These are phyloP conservation scores for Tryphoninae sp. DNA, from an alignment of 2,888 invertebrate species.

Conservation along the genomic window DNA sequence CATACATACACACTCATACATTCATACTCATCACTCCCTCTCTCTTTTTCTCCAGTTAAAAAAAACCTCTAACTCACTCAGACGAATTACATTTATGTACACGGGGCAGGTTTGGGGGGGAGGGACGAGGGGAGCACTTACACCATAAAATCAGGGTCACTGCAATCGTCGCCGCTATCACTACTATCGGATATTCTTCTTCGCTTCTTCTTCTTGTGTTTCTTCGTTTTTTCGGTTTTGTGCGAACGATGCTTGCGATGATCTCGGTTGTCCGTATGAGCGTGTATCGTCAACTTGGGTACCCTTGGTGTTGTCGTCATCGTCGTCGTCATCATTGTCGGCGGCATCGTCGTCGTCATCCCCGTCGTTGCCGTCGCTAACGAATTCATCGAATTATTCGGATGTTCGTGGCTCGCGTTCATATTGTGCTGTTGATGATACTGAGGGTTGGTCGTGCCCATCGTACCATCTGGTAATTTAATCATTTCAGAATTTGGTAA, in stretches of 20 bases:
- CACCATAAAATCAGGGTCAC: conserved; percentile 83
- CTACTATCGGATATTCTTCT: conserved; percentile 80
- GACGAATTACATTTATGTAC: conserved; percentile 56
- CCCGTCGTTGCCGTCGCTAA: conserved; percentile 32
- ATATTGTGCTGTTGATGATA: conserved; percentile 59
- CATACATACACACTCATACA: conserved; percentile 35
- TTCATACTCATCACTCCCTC: conserved; percentile 26
- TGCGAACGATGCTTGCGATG: conserved; percentile 79
- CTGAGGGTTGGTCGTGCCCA: conserved; percentile 58
- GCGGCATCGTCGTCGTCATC: conserved; percentile 46
- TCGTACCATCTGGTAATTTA: conserved; percentile 52
- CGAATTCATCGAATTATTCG: conserved; percentile 72
- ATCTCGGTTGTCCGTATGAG: conserved; percentile 75
- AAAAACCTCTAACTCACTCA: conserved; percentile 54
- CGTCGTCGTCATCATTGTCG: conserved; percentile 41
- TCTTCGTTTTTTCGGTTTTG: conserved; percentile 79
- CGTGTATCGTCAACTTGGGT: conserved; percentile 79
- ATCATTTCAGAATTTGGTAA: conserved; percentile 63
- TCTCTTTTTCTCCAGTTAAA: conserved; percentile 4
- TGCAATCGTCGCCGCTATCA: conserved; percentile 86
- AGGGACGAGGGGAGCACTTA: conserved; percentile 68
- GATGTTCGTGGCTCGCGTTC: conserved; percentile 69
- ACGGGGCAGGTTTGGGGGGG: conserved; percentile 21
- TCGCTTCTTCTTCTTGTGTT: conserved; percentile 80
- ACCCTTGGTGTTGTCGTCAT: conserved; percentile 73